Evolutionary conservation across 2,888 invertebrate species (phyloP), one percentile per base, ranked within the genome.

Genomic region (Ethmia dodecea): DNA sequence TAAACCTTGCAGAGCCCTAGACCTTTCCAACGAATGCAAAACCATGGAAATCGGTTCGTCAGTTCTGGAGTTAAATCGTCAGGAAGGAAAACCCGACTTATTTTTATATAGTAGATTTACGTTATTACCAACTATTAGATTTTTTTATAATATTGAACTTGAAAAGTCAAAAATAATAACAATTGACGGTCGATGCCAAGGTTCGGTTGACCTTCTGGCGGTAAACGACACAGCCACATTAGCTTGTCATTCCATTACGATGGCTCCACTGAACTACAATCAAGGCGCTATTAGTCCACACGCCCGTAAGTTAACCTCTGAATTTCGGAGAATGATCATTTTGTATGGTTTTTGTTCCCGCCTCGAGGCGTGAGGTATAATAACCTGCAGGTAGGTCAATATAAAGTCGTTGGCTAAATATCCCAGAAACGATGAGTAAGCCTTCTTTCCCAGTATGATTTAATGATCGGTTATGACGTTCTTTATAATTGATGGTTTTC

Each of bases 401-500:
- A 61, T 61, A 80, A 81, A 77, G 81, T 80, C 81, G n/a, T n/a
- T n/a, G n/a, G n/a, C n/a, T n/a, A n/a, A n/a, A n/a, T 55, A 68
- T 53, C 62, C 59, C 55, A 57, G 54, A n/a, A n/a, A n/a, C n/a
- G n/a, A 58, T 72, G 72, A 71, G 60, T 70, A 69, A 69, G 67
- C 41, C 26, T 26, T 26, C 11, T 49, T 60, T 70, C 59, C 62
- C 54, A 58, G 24, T 33, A 15, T n/a, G n/a, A n/a, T n/a, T n/a
- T n/a, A n/a, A n/a, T n/a, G n/a, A n/a, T n/a, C n/a, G n/a, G n/a
- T n/a, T n/a, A n/a, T n/a, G n/a, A n/a, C n/a, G n/a, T n/a, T n/a
- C n/a, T n/a, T n/a, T n/a, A n/a, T n/a, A n/a, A n/a, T n/a, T n/a
- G n/a, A n/a, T n/a, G n/a, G n/a, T n/a, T n/a, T n/a, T n/a, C n/a